Conservation (phyloP, 2,113 vertebrate genomes). For the Dicaeum eximium region DNA sequence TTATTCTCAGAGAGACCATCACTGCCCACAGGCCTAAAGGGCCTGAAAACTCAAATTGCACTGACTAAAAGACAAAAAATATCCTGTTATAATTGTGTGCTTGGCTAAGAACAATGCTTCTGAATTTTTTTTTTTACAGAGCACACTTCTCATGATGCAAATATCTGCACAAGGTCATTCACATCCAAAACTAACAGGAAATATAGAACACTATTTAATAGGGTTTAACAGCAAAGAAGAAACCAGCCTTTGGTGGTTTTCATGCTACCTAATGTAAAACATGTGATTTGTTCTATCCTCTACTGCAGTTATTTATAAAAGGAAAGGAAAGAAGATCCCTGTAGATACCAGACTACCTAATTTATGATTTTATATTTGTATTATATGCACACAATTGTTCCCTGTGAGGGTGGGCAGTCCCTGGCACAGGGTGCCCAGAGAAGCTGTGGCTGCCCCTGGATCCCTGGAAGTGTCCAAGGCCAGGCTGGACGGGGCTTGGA, state of each 20-base stretch:
- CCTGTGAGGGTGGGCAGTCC: background rate
- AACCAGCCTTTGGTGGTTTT: background rate
- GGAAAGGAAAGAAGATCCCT: background rate
- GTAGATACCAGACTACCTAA: background rate
- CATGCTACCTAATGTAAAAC: background rate
- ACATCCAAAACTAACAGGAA: background rate
- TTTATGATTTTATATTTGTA: background rate
- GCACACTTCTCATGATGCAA: background rate
- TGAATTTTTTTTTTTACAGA: background rate
- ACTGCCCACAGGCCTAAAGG: background rate
- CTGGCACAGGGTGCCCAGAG: background rate
- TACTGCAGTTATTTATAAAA: background rate
- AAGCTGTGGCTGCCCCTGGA: background rate
- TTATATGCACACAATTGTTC: background rate
- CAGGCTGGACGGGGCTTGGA: rapidly evolving
- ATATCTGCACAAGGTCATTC: background rate
- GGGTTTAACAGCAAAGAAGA: background rate
- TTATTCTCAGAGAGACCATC: background rate
- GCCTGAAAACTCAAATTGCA: background rate
- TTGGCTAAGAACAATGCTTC: background rate
- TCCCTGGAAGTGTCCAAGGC: background rate
- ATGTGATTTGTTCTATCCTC: background rate
- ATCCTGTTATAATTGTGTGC: background rate
- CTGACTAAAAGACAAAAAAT: background rate
- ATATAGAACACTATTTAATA: background rate